Conservation (phyloP, 2,797 vertebrate species). For the Microctenopoma lineatum region DNA sequence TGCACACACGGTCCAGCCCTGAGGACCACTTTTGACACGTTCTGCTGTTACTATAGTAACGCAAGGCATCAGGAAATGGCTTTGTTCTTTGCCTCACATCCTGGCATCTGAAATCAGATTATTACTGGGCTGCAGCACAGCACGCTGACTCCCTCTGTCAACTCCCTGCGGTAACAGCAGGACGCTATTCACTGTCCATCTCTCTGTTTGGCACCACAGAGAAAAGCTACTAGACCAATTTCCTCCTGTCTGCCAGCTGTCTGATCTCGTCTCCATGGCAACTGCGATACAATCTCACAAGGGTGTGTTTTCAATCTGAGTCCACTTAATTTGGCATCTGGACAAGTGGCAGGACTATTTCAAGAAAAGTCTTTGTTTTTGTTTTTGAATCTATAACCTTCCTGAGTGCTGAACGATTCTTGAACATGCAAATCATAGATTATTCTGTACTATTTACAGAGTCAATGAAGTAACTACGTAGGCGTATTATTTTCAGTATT, state of each 20-base stretch:
- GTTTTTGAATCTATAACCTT: not conserved
- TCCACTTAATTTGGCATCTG: slow-evolving; percentile 46
- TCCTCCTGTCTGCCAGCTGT: slow-evolving; percentile 70
- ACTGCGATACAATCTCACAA: slow-evolving; percentile 75
- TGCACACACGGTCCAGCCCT: slow-evolving; percentile 18
- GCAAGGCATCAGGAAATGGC: slow-evolving; percentile 65
- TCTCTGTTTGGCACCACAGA: slow-evolving; percentile 53
- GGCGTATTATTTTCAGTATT: not conserved
- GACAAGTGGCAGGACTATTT: slow-evolving; percentile 42
- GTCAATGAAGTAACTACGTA: not conserved
- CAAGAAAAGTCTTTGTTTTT: slow-evolving; percentile 15
- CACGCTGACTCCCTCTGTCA: slow-evolving; percentile 75
- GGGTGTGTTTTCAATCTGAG: slow-evolving; percentile 55
- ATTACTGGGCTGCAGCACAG: slow-evolving; percentile 44
- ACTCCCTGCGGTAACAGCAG: slow-evolving; percentile 67
- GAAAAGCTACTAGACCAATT: slow-evolving; percentile 65
- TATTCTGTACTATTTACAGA: not conserved
- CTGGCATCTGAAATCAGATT: slow-evolving; percentile 65
- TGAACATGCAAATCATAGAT: not conserved
- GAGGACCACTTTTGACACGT: slow-evolving; percentile 23
- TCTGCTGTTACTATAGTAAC: slow-evolving; percentile 64
- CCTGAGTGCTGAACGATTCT: not conserved
- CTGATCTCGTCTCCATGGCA: slow-evolving; percentile 79
- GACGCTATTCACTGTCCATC: slow-evolving; percentile 49
- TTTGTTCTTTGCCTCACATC: slow-evolving; percentile 54